Percentiles rank a stretch among this genome's conserved stretches.
Evolutionary conservation across 2,113 vertebrate genomes (phyloP).

Genomic region (Callaeas wilsoni): DNA sequence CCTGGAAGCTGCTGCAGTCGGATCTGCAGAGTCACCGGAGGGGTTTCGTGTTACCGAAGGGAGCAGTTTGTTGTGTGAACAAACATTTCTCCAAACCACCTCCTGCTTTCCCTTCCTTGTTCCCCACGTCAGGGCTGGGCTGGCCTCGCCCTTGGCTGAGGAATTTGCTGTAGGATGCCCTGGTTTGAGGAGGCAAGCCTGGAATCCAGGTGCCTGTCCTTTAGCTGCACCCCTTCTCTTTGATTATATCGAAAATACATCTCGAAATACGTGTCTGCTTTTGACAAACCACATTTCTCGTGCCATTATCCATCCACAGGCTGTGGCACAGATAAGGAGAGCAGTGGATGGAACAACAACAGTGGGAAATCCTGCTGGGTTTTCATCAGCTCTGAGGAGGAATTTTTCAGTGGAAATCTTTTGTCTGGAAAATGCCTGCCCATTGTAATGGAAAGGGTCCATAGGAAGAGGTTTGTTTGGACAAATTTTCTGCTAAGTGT

Average conservation of each 20-base stretch:
- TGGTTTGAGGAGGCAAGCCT: neutral
- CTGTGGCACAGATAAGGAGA: neutral
- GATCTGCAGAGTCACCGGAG: neutral
- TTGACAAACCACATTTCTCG: rapidly evolving
- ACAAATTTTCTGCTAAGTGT: conserved; percentile 8
- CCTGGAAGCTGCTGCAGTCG: neutral
- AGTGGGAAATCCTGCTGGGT: conserved; percentile 2
- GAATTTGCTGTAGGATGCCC: neutral
- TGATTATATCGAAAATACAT: neutral
- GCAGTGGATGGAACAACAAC: neutral
- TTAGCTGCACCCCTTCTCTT: neutral
- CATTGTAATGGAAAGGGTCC: conserved; percentile 8
- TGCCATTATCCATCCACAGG: neutral
- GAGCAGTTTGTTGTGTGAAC: conserved; percentile 43
- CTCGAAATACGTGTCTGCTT: neutral
- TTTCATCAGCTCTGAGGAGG: neutral
- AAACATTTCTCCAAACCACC: neutral
- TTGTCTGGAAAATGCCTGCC: conserved; percentile 26
- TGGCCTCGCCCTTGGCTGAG: neutral
- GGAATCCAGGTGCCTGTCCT: neutral
- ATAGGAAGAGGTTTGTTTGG: conserved; percentile 54
- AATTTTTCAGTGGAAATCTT: conserved; percentile 36
- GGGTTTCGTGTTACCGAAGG: neutral
- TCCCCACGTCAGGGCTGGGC: neutral
- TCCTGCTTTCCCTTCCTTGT: neutral